phyloP scores from a whole-genome alignment of 2,888 invertebrate species.

The Rhagonycha lutea region DNA sequence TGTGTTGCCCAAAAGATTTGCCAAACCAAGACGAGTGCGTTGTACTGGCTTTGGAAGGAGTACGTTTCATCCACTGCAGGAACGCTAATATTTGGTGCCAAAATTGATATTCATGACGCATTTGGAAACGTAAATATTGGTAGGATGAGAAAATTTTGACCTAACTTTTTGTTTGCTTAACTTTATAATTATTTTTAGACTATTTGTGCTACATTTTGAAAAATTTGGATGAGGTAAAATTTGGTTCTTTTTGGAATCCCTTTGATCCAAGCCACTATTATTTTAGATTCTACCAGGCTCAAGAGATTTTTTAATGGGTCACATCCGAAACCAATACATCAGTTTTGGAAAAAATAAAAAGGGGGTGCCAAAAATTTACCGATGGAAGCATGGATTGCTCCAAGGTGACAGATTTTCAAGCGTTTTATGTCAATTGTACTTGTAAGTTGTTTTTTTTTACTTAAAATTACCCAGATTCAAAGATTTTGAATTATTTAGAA shows the following conservation, averaged over 20 bases:
- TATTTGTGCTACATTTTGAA: slow-evolving; percentile 8
- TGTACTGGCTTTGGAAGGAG: slow-evolving; percentile 19
- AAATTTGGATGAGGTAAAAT: neutral
- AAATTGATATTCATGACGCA: slow-evolving; percentile 28
- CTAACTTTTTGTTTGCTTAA: neutral
- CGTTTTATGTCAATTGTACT: slow-evolving; percentile 24
- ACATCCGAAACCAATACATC: neutral
- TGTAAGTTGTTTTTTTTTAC: slow-evolving; percentile 20
- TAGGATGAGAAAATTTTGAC: neutral
- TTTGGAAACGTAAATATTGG: slow-evolving; percentile 28
- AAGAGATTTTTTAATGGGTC: neutral
- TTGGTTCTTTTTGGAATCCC: neutral
- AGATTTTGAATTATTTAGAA: slow-evolving; percentile 15
- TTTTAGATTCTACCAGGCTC: slow-evolving; percentile 9
- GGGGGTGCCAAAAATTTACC: slow-evolving; percentile 13
- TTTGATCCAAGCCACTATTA: neutral
- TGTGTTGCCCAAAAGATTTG: slow-evolving; percentile 9
- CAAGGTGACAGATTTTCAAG: slow-evolving; percentile 29
- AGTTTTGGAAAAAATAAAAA: neutral
- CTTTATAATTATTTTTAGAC: slow-evolving; percentile 9
- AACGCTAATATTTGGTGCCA: slow-evolving; percentile 16
- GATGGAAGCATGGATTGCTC: slow-evolving; percentile 29
- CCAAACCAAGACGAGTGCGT: slow-evolving; percentile 8
- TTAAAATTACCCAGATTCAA: neutral
- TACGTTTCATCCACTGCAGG: neutral